Base-by-base conservation (phyloP, 2,888 invertebrate genomes). In the Penaeus monodon region DNA sequence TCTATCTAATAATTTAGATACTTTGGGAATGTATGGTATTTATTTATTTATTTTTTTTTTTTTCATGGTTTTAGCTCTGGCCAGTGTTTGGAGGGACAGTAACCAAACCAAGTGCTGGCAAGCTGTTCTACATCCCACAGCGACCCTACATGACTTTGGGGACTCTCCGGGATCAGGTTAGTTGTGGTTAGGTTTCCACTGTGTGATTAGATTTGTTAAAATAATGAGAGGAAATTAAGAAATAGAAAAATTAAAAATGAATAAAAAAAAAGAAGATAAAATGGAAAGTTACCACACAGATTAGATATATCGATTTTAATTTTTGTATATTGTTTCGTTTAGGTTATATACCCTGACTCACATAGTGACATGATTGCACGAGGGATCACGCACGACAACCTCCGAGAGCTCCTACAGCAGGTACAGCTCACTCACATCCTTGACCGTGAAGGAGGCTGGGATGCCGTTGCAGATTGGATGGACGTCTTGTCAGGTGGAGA, bases 91-190 rank as follows among this genome's bases (percentile, higher is more conserved):
- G 97, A 44, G 99, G 98, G 4, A 95, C 95, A 10, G 93, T 99
- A 84, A 98, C 97, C 3, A 99, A 99, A 93, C 99, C 99, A n/a
- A 96, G 96, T 0, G 95, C 96, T 88, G 97, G 97, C 33, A 98
- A 99, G 92, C 94, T 99, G 49, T 99, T 99, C 94, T 98, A 98
- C 92, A 98, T 99, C 91, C 99, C 99, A 1, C 97, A 99, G 93
- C 93, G 98, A 90, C 99, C 99, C 0, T 99, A 99, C 92, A 99
- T 99, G 99, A 98, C 99, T 0, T 93, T 99, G 10, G 99, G 99
- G 0, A 97, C 97, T 2, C 93, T 99, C 70, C 93, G 99, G 86
- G 99, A 99, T 92, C 98, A 98, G 94, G 95, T 96, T 90, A 91
- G 88, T 84, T 64, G 22, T 65, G 22, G 24, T 27, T 27, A 82